Base-by-base conservation (phyloP, 2,888 invertebrate genomes). In the Sarcophaga subvicina region DNA sequence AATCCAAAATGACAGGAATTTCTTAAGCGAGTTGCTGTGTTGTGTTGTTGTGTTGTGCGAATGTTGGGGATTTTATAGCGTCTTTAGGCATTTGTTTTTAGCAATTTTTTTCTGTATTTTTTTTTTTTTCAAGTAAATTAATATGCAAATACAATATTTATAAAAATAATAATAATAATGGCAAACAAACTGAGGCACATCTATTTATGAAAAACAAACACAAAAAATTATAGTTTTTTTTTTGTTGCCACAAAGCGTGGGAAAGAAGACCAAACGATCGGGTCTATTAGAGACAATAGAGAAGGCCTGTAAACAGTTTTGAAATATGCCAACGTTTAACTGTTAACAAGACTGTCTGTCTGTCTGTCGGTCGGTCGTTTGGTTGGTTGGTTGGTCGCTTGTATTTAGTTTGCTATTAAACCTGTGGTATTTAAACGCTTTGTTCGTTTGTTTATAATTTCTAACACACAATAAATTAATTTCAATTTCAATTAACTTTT, bases 131-230 rank as follows among this genome's bases (percentile, higher is more conserved):
- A 27, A 60, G 49, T 67, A 84, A 81, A 87, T 84, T 84, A 87
- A 84, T 84, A 87, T 84, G 84, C 84, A 87, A 84, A 87, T 87
- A 84, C 12, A 54, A 63, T 80, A 69, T 76, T 64, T 70, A 70
- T 81, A 76, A 79, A 67, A 81, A 75, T 75, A 81, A 66, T 80
- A 37, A 37, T 67, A 66, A 37, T 60, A 60, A 60, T 72, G 71
- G 60, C 47, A 70, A 37, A 37, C 37, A 76, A 80, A 62, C 72
- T 17, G 45, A 59, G 22, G 25, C 25, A 66, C 64, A 77, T 63
- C 14, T 54, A 20, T 67, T 73, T 59, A 12, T 49, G 22, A 62
- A 6, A 62, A 62, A 22, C 0, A 62, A 22, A 62, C 1, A 62
- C 3, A 62, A 22, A 62, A 62, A n/a, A 11, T 20, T 20, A 20